Evolutionary conservation across 2,888 invertebrate species (phyloP), one percentile per base, ranked within the genome.

Genomic region (Mythimna vitellina): DNA sequence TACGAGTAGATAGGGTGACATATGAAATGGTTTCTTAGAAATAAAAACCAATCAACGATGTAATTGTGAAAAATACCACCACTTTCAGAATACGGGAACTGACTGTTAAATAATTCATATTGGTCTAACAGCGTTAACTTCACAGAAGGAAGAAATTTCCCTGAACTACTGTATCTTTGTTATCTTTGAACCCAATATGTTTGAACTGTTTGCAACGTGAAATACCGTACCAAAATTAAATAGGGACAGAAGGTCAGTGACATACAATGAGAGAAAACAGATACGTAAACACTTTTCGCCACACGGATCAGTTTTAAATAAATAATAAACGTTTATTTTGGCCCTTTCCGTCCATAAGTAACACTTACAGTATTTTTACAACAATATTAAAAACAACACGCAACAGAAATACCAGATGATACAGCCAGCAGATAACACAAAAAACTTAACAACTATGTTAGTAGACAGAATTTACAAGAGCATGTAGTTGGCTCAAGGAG

Each of bases 151-250:
- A 61, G 4, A 14, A 68, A 61, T 49, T 75, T 68, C 54, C 14
- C 8, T 17, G 42, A 80, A 76, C 56, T 7, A n/a, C 38, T 60
- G 38, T 64, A 54, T 66, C 38, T 63, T 35, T 67, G 53, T 14
- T 56, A 76, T 76, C 69, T 76, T 78, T 76, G 64, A 75, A 76
- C 35, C 29, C 60, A 78, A 65, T 67, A 80, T 6, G 49, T 76
- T 80, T 10, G 12, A 80, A 81, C 20, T 57, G 46, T 69, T 80
- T 65, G 56, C 46, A 74, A 12, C 32, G 22, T 80, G 54, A 29
- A 74, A 60, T 51, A 46, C 42, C 2, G 12, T 46, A 10, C 5
- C n/a, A 54, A 29, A 9, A 49, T 14, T 7, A 38, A 0, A 1
- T 8, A 0, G 4, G 0, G n/a, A 2, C 54, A 72, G 65, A 75